Evolutionary conservation across 2,888 invertebrate genomes (phyloP).

Genomic region (Andrena camellia): DNA sequence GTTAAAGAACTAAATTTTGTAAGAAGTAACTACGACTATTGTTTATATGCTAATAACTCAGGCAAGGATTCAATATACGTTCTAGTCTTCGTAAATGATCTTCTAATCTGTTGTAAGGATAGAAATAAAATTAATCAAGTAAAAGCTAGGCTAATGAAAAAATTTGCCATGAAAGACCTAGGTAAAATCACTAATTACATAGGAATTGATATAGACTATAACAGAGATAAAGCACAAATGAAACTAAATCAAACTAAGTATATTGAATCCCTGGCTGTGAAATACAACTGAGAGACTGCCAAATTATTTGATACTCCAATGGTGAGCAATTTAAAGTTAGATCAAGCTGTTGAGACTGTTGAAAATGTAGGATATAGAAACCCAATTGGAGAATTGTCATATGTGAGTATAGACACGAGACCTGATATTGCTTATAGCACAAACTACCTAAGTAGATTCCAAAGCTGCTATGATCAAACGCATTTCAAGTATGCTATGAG

Average conservation of each 20-base stretch:
- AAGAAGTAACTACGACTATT: background rate
- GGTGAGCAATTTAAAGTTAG: conserved; percentile 5
- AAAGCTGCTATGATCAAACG: background rate
- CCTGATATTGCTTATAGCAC: background rate
- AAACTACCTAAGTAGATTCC: background rate
- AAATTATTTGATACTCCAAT: no score
- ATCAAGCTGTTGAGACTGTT: conserved; percentile 9
- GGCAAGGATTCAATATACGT: no score
- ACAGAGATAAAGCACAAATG: background rate
- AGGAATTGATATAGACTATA: background rate
- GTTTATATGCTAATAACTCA: background rate
- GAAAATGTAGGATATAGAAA: background rate
- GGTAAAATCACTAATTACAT: no score
- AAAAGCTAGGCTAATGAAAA: no score
- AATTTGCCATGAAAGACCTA: no score
- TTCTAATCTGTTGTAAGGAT: no score
- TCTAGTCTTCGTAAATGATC: no score
- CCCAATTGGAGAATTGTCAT: background rate
- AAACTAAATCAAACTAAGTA: no score
- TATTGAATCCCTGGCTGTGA: no score
- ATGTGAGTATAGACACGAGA: background rate
- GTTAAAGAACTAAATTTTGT: background rate
- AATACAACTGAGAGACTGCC: no score
- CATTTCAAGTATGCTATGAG: background rate
- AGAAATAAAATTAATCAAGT: no score